A percentile compares a stretch with the other conserved stretches of the same genome.
Conservation (phyloP, 2,113 vertebrate genomes). For the Chionomys nivalis region DNA sequence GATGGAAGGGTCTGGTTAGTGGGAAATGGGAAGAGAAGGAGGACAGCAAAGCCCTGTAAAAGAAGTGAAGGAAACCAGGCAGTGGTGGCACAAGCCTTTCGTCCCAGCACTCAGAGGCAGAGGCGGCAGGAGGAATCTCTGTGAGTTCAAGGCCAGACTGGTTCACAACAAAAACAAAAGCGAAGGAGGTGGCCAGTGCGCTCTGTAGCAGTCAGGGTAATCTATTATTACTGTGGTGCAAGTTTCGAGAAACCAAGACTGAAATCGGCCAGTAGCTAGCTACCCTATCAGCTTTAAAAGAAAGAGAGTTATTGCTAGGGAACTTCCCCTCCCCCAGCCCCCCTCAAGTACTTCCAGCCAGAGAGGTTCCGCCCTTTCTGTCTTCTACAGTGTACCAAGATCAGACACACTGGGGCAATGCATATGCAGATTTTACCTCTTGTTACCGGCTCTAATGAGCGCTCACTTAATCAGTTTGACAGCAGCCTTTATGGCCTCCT, state of each 20-base stretch:
- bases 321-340: constrained; percentile 74
- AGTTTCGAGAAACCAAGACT: constrained; percentile 67
- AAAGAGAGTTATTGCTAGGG: constrained; percentile 65
- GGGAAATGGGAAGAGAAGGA: not conserved
- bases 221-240: constrained; percentile 19
- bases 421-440: constrained; percentile 90
- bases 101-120: too few relatives aligned
- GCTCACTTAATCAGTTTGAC: constrained; percentile 91
- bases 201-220: constrained; percentile 40
- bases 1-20: not conserved
- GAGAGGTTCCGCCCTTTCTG: constrained; percentile 84
- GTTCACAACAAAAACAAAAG: too few relatives aligned
- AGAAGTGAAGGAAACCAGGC: not conserved
- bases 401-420: constrained; percentile 89
- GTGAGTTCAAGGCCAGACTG: too few relatives aligned
- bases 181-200: not conserved
- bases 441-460: constrained; percentile 90
- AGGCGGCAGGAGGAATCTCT: too few relatives aligned
- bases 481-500: constrained; percentile 85
- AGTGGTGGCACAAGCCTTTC: too few relatives aligned
- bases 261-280: constrained; percentile 50
- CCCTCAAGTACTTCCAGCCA: constrained; percentile 81
- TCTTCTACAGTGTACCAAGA: constrained; percentile 87
- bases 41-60: not conserved
- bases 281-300: constrained; percentile 54